These are phyloP conservation scores for Pseudococcus viburni DNA, from an alignment of 2,888 invertebrate species.

Conservation along the genomic window DNA sequence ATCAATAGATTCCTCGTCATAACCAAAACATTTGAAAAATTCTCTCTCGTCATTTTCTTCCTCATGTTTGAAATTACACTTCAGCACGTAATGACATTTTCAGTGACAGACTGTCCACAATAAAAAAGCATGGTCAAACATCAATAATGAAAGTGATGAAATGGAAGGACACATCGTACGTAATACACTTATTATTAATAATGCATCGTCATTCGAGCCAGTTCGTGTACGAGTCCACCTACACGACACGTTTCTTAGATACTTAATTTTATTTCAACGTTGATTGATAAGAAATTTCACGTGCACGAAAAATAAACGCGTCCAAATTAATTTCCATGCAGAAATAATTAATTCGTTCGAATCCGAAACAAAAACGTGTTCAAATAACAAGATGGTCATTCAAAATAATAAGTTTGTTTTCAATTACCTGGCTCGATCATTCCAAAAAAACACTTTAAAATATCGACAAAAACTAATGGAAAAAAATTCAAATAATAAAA, in stretches of 20 bases:
- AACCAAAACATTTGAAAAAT: no score
- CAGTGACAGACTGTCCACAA: conserved; percentile 1
- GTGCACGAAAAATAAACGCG: neutral
- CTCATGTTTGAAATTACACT: neutral
- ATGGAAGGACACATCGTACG: neutral
- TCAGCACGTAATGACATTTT: neutral
- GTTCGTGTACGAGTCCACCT: neutral
- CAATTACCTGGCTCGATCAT: neutral
- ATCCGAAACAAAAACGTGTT: neutral
- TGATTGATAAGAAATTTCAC: neutral
- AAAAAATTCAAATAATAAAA: neutral
- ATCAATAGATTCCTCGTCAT: no score
- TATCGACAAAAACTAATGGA: neutral
- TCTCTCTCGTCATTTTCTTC: neutral
- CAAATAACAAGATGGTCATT: neutral
- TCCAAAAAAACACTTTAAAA: neutral
- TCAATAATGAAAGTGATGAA: conserved; percentile 8
- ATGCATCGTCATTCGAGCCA: neutral
- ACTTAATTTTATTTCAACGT: neutral
- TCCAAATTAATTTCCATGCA: no score
- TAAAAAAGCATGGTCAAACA: neutral
- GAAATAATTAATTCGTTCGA: no score
- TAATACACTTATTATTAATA: neutral
- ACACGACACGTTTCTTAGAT: neutral
- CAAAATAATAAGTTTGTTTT: neutral